These are phyloP conservation scores for Lapara coniferarum DNA, from an alignment of 2,888 invertebrate genomes.

Conservation along the genomic window DNA sequence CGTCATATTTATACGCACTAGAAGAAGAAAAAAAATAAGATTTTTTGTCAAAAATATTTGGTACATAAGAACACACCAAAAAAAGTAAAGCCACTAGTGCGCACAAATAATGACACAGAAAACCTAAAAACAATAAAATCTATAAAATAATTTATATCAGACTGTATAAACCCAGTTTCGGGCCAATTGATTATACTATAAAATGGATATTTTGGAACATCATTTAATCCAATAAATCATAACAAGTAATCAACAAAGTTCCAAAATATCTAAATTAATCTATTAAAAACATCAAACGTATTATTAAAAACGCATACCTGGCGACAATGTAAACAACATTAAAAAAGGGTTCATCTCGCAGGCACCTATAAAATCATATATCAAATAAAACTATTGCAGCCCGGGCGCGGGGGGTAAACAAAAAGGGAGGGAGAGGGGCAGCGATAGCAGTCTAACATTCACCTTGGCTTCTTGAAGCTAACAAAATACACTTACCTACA, in stretches of 20 bases:
- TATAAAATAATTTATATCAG: constrained; percentile 30
- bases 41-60: not conserved
- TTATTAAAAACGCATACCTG: constrained; percentile 81
- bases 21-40: not conserved
- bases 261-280: constrained; percentile 50
- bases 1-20: constrained; percentile 55
- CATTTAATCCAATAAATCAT: too few relatives aligned
- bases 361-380: constrained; percentile 82
- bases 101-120: constrained; percentile 28
- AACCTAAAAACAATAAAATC: constrained; percentile 33
- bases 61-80: not conserved
- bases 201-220: constrained; percentile 13
- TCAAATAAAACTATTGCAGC: constrained; percentile 78
- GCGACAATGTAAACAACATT: constrained; percentile 84
- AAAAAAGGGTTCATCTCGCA: constrained; percentile 81
- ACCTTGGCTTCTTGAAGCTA: constrained; percentile 82
- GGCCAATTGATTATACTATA: not conserved
- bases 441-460: constrained; percentile 83
- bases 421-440: constrained; percentile 74
- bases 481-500: constrained; percentile 83
- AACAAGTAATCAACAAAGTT: constrained; percentile 35
- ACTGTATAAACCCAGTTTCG: constrained; percentile 10
- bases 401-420: constrained; percentile 75
- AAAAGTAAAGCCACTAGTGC: constrained; percentile 26
- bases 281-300: constrained; percentile 60